Base-by-base conservation (phyloP, 2,888 invertebrate species). In the Melanchra persicariae region DNA sequence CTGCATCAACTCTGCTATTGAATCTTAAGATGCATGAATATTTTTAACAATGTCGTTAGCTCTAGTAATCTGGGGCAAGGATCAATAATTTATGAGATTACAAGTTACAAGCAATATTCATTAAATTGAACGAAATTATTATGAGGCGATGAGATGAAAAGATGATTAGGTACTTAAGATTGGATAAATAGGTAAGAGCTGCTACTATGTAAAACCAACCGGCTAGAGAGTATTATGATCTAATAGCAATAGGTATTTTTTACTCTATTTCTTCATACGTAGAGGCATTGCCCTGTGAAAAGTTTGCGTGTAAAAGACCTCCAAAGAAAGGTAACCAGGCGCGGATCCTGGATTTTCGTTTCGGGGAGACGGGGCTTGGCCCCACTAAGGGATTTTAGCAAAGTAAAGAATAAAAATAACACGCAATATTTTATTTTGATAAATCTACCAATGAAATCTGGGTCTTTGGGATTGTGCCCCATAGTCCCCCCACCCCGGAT, bases 81-180 rank as follows among this genome's bases (percentile, higher is more conserved):
- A n/a, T 17, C 12, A 51, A 47, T 65, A 30, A 76, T 37, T 34
- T 52, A 52, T 52, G 15, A 45, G 19, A 52, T 52, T 69, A 47
- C 45, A 30, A 47, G 51, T 45, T 45, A 8, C 77, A 12, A 1
- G 43, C 34, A n/a, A n/a, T 1, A 12, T 37, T 68, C 77, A 22
- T 71, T 30, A 77, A 77, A 54, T 77, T 22, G 3, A 45, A 68
- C 26, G 45, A 37, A 8, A 43, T 6, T 4, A 26, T 51, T 34
- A 66, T 24, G 37, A 47, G 19, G 26, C 22, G 12, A 34, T 51
- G n/a, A 76, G 17, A 43, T 69, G 34, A 47, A 77, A 54, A 30
- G 7, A 30, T 54, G 22, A 51, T 34, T 19, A n/a, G n/a, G n/a
- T n/a, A 5, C 19, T 54, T n/a, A 4, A 19, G 15, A 22, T 1